Percentiles rank a stretch among this genome's conserved stretches.
Conservation (phyloP, 2,113 vertebrate species). For the Procavia capensis region DNA sequence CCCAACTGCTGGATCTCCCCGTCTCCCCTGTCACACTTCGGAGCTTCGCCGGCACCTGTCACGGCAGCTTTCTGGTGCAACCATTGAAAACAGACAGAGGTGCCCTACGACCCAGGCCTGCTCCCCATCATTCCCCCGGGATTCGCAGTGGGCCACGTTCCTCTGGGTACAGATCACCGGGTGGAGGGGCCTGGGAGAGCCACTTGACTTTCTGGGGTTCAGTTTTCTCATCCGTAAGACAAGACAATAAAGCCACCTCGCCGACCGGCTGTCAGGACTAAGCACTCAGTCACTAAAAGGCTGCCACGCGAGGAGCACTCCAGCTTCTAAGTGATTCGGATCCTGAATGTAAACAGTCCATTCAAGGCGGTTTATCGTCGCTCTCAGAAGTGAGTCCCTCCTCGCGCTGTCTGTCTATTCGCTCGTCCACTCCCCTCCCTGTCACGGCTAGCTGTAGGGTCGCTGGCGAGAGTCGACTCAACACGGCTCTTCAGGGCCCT, state of each 20-base stretch:
- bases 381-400: not conserved
- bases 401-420: not conserved
- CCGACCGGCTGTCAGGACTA: not conserved
- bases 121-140: not conserved
- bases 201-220: not conserved
- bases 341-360: slow-evolving; percentile 46
- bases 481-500: not conserved
- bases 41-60: not conserved
- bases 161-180: not conserved
- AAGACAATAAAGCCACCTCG: slow-evolving; percentile 1
- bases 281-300: not conserved
- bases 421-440: not conserved
- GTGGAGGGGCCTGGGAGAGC: not conserved
- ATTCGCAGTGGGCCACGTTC: not conserved
- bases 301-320: not conserved
- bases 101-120: not conserved
- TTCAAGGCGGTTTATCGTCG: not conserved
- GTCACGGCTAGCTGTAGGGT: not conserved
- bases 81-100: not conserved
- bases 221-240: slow-evolving; percentile 35
- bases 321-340: not conserved
- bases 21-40: not conserved
- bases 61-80: not conserved
- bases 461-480: too few relatives aligned
- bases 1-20: not conserved